phyloP scores from a whole-genome alignment of 2,888 invertebrate species.

The Horisme vitalbata region DNA sequence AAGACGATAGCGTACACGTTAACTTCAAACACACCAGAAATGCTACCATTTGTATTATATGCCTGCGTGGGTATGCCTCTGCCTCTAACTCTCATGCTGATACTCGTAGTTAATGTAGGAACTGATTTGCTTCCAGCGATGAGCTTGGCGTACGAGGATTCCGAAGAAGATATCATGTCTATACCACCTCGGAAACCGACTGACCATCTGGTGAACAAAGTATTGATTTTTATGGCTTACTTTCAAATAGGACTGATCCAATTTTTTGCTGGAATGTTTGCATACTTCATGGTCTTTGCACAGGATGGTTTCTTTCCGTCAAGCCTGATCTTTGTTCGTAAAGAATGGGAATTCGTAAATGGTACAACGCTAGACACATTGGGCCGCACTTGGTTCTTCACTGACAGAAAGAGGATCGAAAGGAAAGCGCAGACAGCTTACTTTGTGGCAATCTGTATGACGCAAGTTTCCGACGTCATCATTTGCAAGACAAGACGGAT shows the following conservation, averaged over 20 bases:
- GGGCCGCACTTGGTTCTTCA: constrained; percentile 88
- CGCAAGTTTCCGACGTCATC: constrained; percentile 90
- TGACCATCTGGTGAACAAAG: constrained; percentile 80
- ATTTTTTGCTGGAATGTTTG: constrained; percentile 90
- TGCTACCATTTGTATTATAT: constrained; percentile 90
- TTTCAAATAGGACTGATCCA: constrained; percentile 94
- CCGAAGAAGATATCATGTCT: constrained; percentile 89
- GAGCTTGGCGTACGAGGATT: constrained; percentile 89
- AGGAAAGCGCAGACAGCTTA: constrained; percentile 90
- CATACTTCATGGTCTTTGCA: constrained; percentile 91
- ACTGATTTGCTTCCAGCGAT: constrained; percentile 91
- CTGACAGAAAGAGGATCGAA: constrained; percentile 86
- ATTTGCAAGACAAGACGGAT: constrained; percentile 90
- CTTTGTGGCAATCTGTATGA: constrained; percentile 89
- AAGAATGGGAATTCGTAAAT: constrained; percentile 87
- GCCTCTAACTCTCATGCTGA: constrained; percentile 83
- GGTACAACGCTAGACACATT: constrained; percentile 87
- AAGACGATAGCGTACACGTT: constrained; percentile 93
- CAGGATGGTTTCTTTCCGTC: constrained; percentile 89
- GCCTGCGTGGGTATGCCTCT: constrained; percentile 89
- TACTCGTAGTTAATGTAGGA: constrained; percentile 89
- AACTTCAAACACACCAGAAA: constrained; percentile 93
- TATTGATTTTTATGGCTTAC: constrained; percentile 90
- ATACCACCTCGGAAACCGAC: constrained; percentile 79
- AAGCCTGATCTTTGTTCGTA: constrained; percentile 86